Evolutionary conservation across 2,888 invertebrate genomes (phyloP).

Genomic region (Eubasilissa splendida): DNA sequence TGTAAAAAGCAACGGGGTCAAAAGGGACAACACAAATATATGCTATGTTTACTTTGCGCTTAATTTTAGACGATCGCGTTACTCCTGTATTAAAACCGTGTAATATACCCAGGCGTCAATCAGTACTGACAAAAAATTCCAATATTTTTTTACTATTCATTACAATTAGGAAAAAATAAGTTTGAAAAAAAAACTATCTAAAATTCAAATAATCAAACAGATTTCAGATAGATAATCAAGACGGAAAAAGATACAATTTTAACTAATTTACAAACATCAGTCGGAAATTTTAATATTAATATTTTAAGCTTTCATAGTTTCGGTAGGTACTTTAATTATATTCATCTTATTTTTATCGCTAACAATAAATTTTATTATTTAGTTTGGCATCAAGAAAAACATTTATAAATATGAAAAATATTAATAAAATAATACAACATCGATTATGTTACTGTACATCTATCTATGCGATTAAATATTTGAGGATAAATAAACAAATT

Average conservation of each 20-base stretch:
- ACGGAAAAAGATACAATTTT: neutral
- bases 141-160: neutral
- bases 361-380: too few species aligned
- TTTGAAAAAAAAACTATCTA: neutral
- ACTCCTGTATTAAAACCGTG: neutral
- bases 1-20: neutral
- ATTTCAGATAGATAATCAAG: neutral
- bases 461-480: too few species aligned
- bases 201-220: neutral
- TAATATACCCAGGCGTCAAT: neutral
- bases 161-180: too few species aligned
- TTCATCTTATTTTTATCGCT: too few species aligned
- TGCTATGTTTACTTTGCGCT: neutral
- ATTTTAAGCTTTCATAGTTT: too few species aligned
- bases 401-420: too few species aligned
- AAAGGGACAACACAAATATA: neutral
- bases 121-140: neutral
- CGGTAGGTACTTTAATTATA: too few species aligned
- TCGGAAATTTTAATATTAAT: conserved; percentile 1
- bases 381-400: too few species aligned
- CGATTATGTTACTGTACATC: too few species aligned
- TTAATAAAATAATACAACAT: too few species aligned
- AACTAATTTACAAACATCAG: neutral
- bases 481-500: too few species aligned
- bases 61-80: neutral